Evolutionary conservation across 2,888 invertebrate genomes (phyloP), one percentile per base, ranked within the genome.

Genomic region (Lithophane semibrunnea): DNA sequence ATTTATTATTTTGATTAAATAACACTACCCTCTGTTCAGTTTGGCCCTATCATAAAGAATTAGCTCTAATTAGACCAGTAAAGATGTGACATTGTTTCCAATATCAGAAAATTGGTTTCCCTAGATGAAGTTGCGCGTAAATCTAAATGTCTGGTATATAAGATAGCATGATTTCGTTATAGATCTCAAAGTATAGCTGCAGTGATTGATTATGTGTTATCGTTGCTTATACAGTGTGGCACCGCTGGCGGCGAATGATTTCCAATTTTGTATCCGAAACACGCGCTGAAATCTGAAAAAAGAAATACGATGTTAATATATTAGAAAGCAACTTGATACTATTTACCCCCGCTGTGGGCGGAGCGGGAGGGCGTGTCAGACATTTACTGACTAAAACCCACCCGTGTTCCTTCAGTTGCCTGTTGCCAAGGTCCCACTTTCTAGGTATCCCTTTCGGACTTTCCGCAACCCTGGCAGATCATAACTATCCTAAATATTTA

Each of bases 281-380:
- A 92, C 93, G 95, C 95, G 93, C 95, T 92, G 93, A 90, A 87
- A 83, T 92, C 95, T 95, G 93, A 3, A 52, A 44, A 47, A 13
- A 13, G 12, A 13, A 47, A 47, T 13, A 47, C 10, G 10, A 13
- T 47, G 47, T 47, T 10, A 44, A 44, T n/a, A n/a, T n/a, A n/a
- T n/a, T 44, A 10, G 44, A 44, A 44, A 44, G 10, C 10, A 44
- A 44, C 10, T 44, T 37, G 3, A 37, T 37, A 3, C 3, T 37
- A 37, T 37, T 37, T 37, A 3, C 3, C 37, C 4, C 29, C 29
- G 29, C 29, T 29, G 1, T 29, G 29, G 29, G 29, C 1, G 29
- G 29, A 29, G 29, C 29, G 29, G 29, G 29, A 29, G 29, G 29
- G 29, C 29, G 29, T 29, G 29, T 29, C 29, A 29, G 29, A 29